Evolutionary conservation across 2,113 vertebrate genomes (phyloP).

Genomic region (Hippocampus zosterae): DNA sequence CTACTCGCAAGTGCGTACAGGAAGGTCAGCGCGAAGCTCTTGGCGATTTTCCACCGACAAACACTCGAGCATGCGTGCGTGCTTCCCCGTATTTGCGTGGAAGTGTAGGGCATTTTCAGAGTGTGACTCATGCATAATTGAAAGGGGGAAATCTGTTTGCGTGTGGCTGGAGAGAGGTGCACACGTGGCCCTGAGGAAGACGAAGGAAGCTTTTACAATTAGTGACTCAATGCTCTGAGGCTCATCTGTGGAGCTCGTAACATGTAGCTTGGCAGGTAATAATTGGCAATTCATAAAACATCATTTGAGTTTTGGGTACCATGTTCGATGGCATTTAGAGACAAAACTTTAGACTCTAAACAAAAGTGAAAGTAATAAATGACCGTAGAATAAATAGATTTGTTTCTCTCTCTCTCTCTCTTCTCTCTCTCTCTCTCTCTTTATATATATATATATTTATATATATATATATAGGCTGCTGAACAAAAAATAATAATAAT

Average conservation of each 20-base stretch:
- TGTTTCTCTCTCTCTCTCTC: too few relatives aligned
- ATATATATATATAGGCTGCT: too few relatives aligned
- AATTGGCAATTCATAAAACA: neutral
- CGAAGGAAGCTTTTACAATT: neutral
- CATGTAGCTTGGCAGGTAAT: neutral
- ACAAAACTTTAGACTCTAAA: neutral
- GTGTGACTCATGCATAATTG: constrained; percentile 57
- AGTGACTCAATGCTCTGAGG: neutral
- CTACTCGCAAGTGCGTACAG: constrained; percentile 53
- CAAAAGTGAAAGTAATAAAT: neutral
- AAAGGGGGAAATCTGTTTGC: constrained; percentile 72
- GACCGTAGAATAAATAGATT: too few relatives aligned
- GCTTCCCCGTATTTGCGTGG: constrained; percentile 57
- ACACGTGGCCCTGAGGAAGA: neutral
- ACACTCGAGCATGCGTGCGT: constrained; percentile 27
- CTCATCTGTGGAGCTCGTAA: constrained; percentile 3
- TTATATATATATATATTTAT: too few relatives aligned
- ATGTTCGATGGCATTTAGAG: neutral
- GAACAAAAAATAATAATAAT: too few relatives aligned
- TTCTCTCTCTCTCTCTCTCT: too few relatives aligned
- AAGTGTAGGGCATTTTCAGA: constrained; percentile 53
- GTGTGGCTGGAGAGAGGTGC: constrained; percentile 8
- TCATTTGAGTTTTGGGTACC: neutral
- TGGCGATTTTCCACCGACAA: constrained; percentile 61
- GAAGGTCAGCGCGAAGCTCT: constrained; percentile 65